Percentiles rank a stretch among this genome's conserved stretches.
Evolutionary conservation across 2,888 invertebrate genomes (phyloP).

Genomic region (Rhodophaea formosa): DNA sequence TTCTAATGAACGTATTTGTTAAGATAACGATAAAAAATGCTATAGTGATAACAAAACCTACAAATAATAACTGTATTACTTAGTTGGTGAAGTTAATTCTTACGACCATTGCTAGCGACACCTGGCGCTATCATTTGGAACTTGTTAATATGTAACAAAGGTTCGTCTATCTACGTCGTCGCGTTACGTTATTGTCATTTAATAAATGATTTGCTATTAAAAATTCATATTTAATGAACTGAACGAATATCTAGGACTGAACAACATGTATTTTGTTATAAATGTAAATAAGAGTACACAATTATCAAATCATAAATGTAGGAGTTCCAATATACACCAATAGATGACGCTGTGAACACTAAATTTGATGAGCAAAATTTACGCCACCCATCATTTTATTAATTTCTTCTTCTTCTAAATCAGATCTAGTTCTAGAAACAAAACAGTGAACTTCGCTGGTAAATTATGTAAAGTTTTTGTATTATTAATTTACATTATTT

Average conservation of each 20-base stretch:
- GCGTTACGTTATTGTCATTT: no score
- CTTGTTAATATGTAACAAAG: neutral
- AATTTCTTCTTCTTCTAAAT: no score
- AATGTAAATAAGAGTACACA: no score
- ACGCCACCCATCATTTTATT: no score
- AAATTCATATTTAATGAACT: no score
- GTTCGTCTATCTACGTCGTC: neutral
- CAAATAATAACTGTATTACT: neutral
- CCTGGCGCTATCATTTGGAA: neutral
- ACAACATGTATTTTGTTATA: no score
- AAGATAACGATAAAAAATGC: neutral
- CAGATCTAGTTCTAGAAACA: no score
- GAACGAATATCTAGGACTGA: no score
- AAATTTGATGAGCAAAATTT: neutral
- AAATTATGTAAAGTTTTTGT: no score
- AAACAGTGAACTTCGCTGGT: no score
- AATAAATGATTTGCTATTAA: no score
- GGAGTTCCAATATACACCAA: neutral
- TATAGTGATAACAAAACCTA: neutral
- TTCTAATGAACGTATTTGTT: neutral
- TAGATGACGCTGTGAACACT: constrained; percentile 2
- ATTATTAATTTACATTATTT: no score
- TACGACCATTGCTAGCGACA: constrained; percentile 1
- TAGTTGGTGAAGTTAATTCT: neutral
- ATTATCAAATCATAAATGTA: neutral